Evolutionary conservation across 2,888 invertebrate genomes (phyloP), one percentile per base, ranked within the genome.

Genomic region (Hypolimnas misippus): DNA sequence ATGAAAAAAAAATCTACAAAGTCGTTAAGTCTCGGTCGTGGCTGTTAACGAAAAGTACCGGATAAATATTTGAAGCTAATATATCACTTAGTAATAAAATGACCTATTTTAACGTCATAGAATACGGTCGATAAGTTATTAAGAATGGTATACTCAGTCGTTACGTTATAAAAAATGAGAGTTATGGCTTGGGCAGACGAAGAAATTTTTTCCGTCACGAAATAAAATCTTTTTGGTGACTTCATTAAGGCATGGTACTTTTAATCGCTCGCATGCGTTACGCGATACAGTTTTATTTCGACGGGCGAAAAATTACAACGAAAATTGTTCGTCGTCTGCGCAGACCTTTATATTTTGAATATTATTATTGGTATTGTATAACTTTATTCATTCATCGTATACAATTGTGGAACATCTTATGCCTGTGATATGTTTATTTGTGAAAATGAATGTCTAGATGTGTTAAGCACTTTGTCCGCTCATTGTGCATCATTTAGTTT

Each of bases 381-480:
- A 33, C 12, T 21, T 59, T 12, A 25, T 59, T 46, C 33, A 50
- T 25, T 25, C n/a, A 21, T 12, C 25, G 35, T 38, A 40, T 49
- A 51, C 40, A 54, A 57, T 57, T 61, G 56, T 63, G 35, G 50
- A 55, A 55, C 51, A 62, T 56, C 58, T 62, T 64, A 57, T 54
- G 76, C 78, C 81, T 81, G 82, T 82, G 81, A 81, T 81, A 80
- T 75, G 73, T 72, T 76, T 61, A 70, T 76, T 73, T 75, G 66
- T 67, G 52, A 57, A 56, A 54, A 58, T 60, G 55, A 44, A 58
- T 50, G 33, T 61, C 25, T 61, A 57, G 44, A 33, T 52, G 57
- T 21, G 50, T 12, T 51, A 52, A 56, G 51, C 33, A 33, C 17
- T 61, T 65, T 66, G 55, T 65, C 57, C 50, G 21, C 21, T 62